phyloP scores from a whole-genome alignment of 2,888 invertebrate species.

The Shargacucullia verbasci region DNA sequence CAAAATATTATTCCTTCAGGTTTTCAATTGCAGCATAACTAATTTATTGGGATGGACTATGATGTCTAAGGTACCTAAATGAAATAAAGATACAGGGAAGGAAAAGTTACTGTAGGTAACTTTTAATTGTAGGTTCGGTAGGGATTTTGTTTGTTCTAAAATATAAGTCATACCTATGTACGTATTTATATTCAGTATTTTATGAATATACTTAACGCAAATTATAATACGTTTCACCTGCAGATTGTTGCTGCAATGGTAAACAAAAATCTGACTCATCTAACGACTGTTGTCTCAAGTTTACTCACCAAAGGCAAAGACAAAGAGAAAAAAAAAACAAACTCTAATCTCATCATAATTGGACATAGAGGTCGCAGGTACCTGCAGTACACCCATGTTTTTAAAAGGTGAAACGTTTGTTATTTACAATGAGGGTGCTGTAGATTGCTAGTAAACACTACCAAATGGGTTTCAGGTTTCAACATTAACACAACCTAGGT shows the following conservation, averaged over 20 bases:
- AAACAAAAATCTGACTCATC: neutral
- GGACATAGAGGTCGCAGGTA: too few species aligned
- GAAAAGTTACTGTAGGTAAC: constrained; percentile 27
- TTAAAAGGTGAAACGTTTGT: constrained; percentile 2
- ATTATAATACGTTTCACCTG: constrained; percentile 1
- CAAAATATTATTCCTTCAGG: too few species aligned
- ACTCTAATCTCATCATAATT: too few species aligned
- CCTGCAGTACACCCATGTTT: neutral
- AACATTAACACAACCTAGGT: neutral
- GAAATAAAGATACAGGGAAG: constrained; percentile 14
- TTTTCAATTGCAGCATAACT: neutral
- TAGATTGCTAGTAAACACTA: constrained; percentile 23
- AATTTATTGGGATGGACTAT: neutral
- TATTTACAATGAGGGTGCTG: constrained; percentile 9
- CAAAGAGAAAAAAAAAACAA: too few species aligned
- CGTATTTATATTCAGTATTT: too few species aligned
- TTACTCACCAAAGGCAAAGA: too few species aligned
- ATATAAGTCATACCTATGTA: constrained; percentile 7
- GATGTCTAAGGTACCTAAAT: constrained; percentile 6
- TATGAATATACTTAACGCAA: neutral
- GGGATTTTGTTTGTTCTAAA: constrained; percentile 16
- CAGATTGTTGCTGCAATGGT: constrained; percentile 25
- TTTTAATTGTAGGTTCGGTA: constrained; percentile 24
- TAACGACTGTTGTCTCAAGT: too few species aligned
- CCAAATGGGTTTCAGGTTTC: constrained; percentile 6